Evolutionary conservation across 2,888 invertebrate species (phyloP), one percentile per base, ranked within the genome.

Genomic region (Phyto melanocephala): DNA sequence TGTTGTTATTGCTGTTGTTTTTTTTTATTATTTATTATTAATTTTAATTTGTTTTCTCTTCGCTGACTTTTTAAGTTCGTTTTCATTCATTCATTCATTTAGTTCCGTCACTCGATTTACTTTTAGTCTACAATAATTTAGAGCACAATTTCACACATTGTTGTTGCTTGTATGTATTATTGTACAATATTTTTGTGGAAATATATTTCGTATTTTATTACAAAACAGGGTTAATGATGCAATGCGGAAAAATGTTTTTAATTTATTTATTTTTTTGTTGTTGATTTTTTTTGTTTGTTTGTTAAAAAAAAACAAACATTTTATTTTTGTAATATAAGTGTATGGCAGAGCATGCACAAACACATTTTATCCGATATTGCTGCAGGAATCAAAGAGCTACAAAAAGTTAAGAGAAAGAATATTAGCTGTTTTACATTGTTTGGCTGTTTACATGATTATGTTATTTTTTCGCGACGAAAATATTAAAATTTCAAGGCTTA

Each of bases 171-270:
- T 58, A n/a, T n/a, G n/a, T 65, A 17, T 54, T 63, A 11, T 35
- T 40, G 37, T 22, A 37, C n/a, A 10, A 28, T 28, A 28, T 58
- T 7, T 7, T 58, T 52, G 47, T 63, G 40, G 17, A 60, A 17
- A 35, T 37, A 47, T 28, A 54, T 33, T n/a, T 72, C 10, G 17
- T 62, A 52, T 13, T 50, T 56, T 67, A 72, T 72, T 72, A 62
- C 37, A 68, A 63, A 74, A 60, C 74, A 63, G 74, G 58, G 60
- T 70, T 78, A 75, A 82, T 78, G 65, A 78, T 78, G 78, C 74
- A 78, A 75, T 77, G 78, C 78, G 74, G 74, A 81, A 78, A 70
- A 81, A 62, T 76, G 20, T 54, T 24, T 71, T 60, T 10, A 1
- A n/a, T n/a, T n/a, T n/a, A n/a, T n/a, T n/a, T n/a, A n/a, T n/a